Conservation (phyloP, 1,140 invertebrate genomes). For the Antheraea mylitta region DNA sequence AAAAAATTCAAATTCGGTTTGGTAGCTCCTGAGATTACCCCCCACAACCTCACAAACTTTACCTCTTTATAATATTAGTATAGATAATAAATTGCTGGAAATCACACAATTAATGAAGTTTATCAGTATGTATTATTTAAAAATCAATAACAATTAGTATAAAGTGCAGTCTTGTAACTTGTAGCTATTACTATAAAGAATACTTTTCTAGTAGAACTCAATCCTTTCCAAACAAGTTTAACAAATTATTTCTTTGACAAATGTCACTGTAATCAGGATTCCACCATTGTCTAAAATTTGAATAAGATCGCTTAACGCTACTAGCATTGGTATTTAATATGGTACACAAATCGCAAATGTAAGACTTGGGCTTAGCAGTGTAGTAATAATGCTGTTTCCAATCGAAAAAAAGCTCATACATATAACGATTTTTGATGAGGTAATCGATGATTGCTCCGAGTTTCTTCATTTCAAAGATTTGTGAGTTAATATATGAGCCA, state of each 20-base stretch:
- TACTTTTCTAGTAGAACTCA: too few relatives aligned
- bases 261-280: slow-evolving; percentile 40
- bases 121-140: too few relatives aligned
- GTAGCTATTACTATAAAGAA: too few relatives aligned
- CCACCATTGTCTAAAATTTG: slow-evolving; percentile 57
- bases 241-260: slow-evolving; percentile 34
- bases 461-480: slow-evolving; percentile 49
- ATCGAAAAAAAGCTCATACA: slow-evolving; percentile 60
- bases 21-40: too few relatives aligned
- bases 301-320: slow-evolving; percentile 18
- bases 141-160: too few relatives aligned
- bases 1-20: too few relatives aligned
- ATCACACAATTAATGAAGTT: too few relatives aligned
- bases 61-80: too few relatives aligned
- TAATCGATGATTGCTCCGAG: slow-evolving; percentile 56
- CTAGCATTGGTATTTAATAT: slow-evolving; percentile 39
- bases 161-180: too few relatives aligned
- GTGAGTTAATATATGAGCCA: slow-evolving; percentile 54
- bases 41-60: too few relatives aligned
- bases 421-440: slow-evolving; percentile 44
- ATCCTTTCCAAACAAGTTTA: background rate
- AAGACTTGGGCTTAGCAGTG: slow-evolving; percentile 30
- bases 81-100: too few relatives aligned
- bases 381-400: slow-evolving; percentile 66
- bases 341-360: slow-evolving; percentile 48